These are phyloP conservation scores for Scaptodrosophila lebanonensis DNA, from an alignment of 1,140 invertebrate species.

Conservation along the genomic window DNA sequence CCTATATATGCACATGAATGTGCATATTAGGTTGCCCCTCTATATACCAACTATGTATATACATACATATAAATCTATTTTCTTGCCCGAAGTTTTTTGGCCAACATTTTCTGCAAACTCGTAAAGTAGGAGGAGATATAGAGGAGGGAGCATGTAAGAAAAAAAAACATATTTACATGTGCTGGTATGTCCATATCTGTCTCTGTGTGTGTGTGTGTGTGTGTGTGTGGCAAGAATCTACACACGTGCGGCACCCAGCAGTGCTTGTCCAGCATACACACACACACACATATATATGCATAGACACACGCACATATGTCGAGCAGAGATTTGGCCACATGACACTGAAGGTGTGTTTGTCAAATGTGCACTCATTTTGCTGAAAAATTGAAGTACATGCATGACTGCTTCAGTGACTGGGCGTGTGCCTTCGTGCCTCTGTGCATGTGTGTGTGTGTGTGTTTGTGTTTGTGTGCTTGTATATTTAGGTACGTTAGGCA, in stretches of 20 bases:
- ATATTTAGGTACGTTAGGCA: no score
- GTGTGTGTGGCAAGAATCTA: no score
- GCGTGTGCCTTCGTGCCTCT: neutral
- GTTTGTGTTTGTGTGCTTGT: conserved; percentile 4
- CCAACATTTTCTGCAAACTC: no score
- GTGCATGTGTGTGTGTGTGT: conserved; percentile 4
- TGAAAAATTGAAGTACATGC: conserved; percentile 74
- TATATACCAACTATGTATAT: no score
- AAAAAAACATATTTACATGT: no score
- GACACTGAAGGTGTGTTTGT: conserved; percentile 62
- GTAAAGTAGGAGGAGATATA: no score
- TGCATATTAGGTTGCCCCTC: no score
- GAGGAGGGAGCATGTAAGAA: no score
- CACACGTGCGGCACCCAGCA: conserved; percentile 10
- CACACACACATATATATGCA: conserved; percentile 45
- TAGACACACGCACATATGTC: conserved; percentile 48
- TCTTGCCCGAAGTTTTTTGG: no score
- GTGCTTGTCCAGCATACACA: conserved; percentile 11
- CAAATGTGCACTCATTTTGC: conserved; percentile 73
- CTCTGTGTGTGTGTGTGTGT: no score
- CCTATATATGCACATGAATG: conserved; percentile 35
- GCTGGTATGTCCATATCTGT: no score
- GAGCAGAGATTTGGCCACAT: conserved; percentile 31
- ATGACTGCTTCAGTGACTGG: conserved; percentile 56
- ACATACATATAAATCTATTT: no score